A percentile compares a stretch with the other conserved stretches of the same genome.
phyloP scores from a whole-genome alignment of 2,113 vertebrate species.

The Petroica traversi region DNA sequence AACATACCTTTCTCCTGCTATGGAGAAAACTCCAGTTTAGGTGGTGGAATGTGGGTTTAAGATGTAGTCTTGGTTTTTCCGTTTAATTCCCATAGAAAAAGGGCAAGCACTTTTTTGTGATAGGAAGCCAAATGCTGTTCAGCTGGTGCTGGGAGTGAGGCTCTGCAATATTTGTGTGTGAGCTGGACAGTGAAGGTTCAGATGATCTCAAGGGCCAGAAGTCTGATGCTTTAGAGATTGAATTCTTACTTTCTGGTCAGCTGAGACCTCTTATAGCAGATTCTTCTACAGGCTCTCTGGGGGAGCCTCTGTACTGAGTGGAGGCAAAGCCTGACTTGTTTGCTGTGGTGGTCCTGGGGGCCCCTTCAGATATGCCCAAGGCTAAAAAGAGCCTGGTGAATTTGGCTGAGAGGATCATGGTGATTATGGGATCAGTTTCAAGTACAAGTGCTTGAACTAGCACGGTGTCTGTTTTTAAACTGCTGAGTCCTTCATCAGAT shows the following conservation, averaged over 20 bases:
- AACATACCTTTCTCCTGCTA: background rate
- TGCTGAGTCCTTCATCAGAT: background rate
- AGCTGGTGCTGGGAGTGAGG: background rate
- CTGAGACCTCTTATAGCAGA: background rate
- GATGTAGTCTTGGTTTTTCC: background rate
- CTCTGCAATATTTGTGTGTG: background rate
- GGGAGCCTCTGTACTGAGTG: fast-evolving
- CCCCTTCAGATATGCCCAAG: background rate
- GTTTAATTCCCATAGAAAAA: background rate
- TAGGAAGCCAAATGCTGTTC: background rate
- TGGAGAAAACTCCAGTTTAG: background rate
- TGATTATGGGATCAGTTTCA: background rate
- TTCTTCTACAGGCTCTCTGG: background rate
- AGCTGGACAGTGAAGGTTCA: background rate
- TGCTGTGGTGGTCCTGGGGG: background rate
- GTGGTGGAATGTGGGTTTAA: background rate
- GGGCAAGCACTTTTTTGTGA: background rate
- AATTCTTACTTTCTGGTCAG: background rate
- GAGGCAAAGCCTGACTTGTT: background rate
- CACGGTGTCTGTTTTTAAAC: background rate
- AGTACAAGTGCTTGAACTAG: background rate
- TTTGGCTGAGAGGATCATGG: background rate
- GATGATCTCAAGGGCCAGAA: background rate
- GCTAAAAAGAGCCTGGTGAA: background rate
- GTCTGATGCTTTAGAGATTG: background rate